These are phyloP conservation scores for Arge pagana DNA, from an alignment of 2,888 invertebrate genomes.

Conservation along the genomic window DNA sequence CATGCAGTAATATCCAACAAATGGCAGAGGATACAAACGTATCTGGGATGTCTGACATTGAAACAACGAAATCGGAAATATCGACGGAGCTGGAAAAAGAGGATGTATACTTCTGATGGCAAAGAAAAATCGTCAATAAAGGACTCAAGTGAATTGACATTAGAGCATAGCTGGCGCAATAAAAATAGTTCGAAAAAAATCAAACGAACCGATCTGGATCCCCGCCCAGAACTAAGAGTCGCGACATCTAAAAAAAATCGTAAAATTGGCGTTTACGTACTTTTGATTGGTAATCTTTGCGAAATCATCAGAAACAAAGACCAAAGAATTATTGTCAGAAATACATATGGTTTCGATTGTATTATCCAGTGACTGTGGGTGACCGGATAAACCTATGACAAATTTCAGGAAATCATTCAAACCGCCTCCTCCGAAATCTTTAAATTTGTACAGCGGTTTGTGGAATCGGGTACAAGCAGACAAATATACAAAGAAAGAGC, in stretches of 20 bases:
- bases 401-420: neutral
- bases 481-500: constrained; percentile 2
- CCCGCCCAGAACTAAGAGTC: constrained; percentile 2
- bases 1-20: neutral
- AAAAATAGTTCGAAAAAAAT: neutral
- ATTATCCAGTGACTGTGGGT: constrained; percentile 5
- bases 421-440: constrained; percentile 1
- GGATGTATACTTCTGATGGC: neutral
- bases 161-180: constrained; percentile 7
- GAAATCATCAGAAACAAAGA: constrained; percentile 7
- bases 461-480: neutral
- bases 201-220: constrained; percentile 5
- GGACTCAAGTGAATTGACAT: constrained; percentile 3
- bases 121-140: neutral
- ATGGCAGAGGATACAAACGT: neutral
- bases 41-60: neutral
- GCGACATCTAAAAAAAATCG: neutral
- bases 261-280: neutral
- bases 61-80: constrained; percentile 5
- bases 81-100: neutral
- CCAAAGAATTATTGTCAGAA: constrained; percentile 12
- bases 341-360: constrained; percentile 11
- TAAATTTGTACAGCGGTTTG: constrained; percentile 2
- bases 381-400: constrained; percentile 3
- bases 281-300: constrained; percentile 6